Evolutionary conservation across 2,113 vertebrate species (phyloP), one percentile per base, ranked within the genome.

Genomic region (Stomatorhinus ivindoensis): DNA sequence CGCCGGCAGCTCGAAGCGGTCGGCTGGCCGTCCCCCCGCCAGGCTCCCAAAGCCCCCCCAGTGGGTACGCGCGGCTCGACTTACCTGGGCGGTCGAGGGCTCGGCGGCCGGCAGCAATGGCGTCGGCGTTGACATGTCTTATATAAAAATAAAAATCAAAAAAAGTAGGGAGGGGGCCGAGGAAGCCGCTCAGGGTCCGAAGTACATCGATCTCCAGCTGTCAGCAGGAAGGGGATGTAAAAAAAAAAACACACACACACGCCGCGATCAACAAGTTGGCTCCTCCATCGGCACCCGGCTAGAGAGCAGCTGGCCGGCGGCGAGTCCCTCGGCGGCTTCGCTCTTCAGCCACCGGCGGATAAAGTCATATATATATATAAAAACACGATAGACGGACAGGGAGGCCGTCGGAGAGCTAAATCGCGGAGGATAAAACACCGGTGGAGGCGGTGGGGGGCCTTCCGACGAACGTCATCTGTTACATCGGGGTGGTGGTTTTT

Each of bases 41-140:
- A 27, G 8, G n/a, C 3, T 10, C n/a, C 24, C 24, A 65, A 65
- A 65, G 55, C 58, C 58, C 58, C 53, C 24, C 58, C 8, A n/a
- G 8, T n/a, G 24, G 58, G 58, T n/a, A n/a, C 58, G 24, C 24
- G 61, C 82, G 24, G 55, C 24, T 4, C 46, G 24, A 47, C 90
- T 92, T 89, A 93, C 93, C 93, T 92, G 91, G 50, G 61, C 90
- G 42, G 90, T 84, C 82, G 92, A 88, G 31, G 90, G 91, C 61
- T 92, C 92, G 89, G 89, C 91, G 87, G 89, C 87, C 31, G 90
- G 85, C 55, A 92, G 76, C 89, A 91, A 61, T 51, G 91, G 92
- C 51, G 89, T 91, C 90, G 91, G 90, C 50, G 91, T 90, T 87
- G 93, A 90, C 92, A 93, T 93, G 83, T 87, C 88, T 39, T 80